A percentile compares a stretch with the other conserved stretches of the same genome.
Evolutionary conservation across 2,797 vertebrate genomes (phyloP).

Genomic region (Cottoperca gobio): DNA sequence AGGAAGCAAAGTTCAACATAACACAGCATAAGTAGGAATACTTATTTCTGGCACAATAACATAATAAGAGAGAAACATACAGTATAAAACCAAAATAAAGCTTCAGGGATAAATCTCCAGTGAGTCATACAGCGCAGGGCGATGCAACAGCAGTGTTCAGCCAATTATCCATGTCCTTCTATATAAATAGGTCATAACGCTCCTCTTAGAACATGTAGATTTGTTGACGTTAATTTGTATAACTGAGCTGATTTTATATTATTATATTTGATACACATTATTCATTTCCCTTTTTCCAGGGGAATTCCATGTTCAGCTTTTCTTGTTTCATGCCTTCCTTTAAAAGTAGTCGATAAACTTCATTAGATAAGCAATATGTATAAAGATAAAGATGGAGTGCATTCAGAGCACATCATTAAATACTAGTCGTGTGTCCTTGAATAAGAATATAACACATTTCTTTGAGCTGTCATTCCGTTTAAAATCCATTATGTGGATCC

Average conservation of each 20-base stretch:
- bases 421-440: not conserved
- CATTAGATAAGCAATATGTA: not conserved
- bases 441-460: not conserved
- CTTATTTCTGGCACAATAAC: not conserved
- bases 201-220: not conserved
- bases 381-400: not conserved
- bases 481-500: not conserved
- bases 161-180: not conserved
- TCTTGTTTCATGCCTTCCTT: not conserved
- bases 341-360: not conserved
- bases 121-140: not conserved
- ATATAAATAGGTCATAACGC: not conserved
- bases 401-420: not conserved
- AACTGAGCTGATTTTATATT: not conserved
- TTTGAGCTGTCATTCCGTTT: not conserved
- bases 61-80: not conserved
- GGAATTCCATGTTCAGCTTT: not conserved
- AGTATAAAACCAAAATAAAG: slow-evolving; percentile 9
- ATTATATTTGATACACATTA: not conserved
- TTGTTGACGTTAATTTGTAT: no score
- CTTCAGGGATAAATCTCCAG: slow-evolving; percentile 1
- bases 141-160: not conserved
- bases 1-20: no score
- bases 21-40: not conserved
- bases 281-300: not conserved